phyloP scores from a whole-genome alignment of 2,888 invertebrate species.

The Dascillus cervinus region DNA sequence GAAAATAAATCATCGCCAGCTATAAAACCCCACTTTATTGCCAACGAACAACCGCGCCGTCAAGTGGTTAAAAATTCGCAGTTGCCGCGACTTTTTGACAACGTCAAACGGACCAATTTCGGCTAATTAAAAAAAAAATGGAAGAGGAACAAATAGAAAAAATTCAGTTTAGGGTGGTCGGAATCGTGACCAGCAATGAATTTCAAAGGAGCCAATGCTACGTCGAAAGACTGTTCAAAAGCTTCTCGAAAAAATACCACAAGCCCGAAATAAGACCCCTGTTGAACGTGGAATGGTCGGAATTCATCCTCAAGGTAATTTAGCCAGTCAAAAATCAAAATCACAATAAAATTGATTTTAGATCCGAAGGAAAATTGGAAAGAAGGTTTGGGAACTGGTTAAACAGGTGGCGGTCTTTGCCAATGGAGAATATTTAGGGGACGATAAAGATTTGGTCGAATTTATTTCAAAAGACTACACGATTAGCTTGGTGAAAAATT shows the following conservation, averaged over 20 bases:
- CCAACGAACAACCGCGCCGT: too few relatives aligned
- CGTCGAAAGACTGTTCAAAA: slow-evolving; percentile 26
- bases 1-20: too few relatives aligned
- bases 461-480: slow-evolving; percentile 43
- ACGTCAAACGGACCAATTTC: too few relatives aligned
- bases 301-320: slow-evolving; percentile 28
- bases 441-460: slow-evolving; percentile 44
- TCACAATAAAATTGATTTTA: slow-evolving; percentile 8
- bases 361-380: slow-evolving; percentile 40
- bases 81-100: too few relatives aligned
- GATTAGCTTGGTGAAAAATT: slow-evolving; percentile 43
- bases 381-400: slow-evolving; percentile 41
- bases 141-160: too few relatives aligned
- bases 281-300: slow-evolving; percentile 37
- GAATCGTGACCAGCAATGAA: slow-evolving; percentile 29
- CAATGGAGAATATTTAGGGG: slow-evolving; percentile 48
- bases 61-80: too few relatives aligned
- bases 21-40: too few relatives aligned
- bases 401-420: slow-evolving; percentile 46
- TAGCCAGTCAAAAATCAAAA: too few relatives aligned
- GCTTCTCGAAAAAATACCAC: slow-evolving; percentile 29
- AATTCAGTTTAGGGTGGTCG: slow-evolving; percentile 29
- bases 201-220: slow-evolving; percentile 35
- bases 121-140: too few relatives aligned
- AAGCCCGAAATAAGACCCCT: slow-evolving; percentile 32